Percentiles rank a stretch among this genome's conserved stretches.
Evolutionary conservation across 2,113 vertebrate species (phyloP).

Genomic region (Speoplatyrhinus poulsoni): DNA sequence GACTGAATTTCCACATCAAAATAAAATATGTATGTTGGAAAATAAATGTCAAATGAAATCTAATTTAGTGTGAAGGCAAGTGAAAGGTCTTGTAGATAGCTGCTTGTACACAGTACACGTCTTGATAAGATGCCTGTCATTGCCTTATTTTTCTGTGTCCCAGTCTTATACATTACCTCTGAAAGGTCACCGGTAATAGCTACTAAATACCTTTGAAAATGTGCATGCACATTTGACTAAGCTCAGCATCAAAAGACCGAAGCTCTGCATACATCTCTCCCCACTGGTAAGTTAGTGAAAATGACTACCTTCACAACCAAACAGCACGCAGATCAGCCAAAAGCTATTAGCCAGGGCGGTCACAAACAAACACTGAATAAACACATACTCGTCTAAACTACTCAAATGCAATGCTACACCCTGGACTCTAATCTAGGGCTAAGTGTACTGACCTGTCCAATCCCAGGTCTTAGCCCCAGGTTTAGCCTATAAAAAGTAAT

Average conservation of each 20-base stretch:
- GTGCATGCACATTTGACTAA: constrained; percentile 28
- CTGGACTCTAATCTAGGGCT: constrained; percentile 25
- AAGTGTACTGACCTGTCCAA: constrained; percentile 63
- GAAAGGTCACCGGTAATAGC: constrained; percentile 69
- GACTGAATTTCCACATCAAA: constrained; percentile 56
- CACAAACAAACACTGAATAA: neutral
- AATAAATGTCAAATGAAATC: constrained; percentile 74
- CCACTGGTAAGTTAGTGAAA: neutral
- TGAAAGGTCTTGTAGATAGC: constrained; percentile 61
- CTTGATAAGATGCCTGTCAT: constrained; percentile 54
- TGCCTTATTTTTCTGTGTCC: constrained; percentile 32
- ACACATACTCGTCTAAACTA: neutral
- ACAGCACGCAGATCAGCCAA: constrained; percentile 1
- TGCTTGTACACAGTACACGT: constrained; percentile 34
- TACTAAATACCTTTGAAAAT: constrained; percentile 49
- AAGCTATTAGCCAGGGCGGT: neutral
- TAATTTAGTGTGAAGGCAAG: constrained; percentile 62
- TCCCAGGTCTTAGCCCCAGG: constrained; percentile 30
- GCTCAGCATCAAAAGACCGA: constrained; percentile 21
- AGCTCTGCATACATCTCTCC: constrained; percentile 14
- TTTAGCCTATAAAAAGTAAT: constrained; percentile 84
- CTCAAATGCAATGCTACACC: constrained; percentile 11
- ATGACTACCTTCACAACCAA: neutral
- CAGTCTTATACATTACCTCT: constrained; percentile 18
- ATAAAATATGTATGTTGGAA: constrained; percentile 71